Base-by-base conservation (phyloP, 2,888 invertebrate species). In the Hyles lineata region DNA sequence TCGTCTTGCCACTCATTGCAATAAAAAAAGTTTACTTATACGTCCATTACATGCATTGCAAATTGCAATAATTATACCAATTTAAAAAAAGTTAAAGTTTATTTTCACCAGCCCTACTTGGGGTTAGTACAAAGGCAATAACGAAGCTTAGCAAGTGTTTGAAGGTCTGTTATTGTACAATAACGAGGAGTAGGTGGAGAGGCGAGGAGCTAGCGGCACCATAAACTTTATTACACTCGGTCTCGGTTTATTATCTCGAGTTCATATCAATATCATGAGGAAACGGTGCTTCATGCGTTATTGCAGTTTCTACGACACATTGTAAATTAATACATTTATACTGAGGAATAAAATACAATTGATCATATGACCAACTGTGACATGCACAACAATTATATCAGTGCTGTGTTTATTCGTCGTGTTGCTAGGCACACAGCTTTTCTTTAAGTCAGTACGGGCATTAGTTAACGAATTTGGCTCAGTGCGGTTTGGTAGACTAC, bases 201-300 rank as follows among this genome's bases (percentile, higher is more conserved):
- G 21, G 19, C 43, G 23, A 62, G 19, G 29, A 62, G 17, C 19
- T 52, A 71, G 72, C 74, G 72, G 67, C 43, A 72, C 74, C 60
- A 67, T 74, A 71, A 72, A 74, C 72, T 72, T 72, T 67, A 72
- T 72, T 50, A 50, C 50, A 43, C 23, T 17, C 50, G 23, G 67
- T 67, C 21, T 23, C 25, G 67, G 43, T 67, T 67, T 67, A 50
- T 67, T 67, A 50, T 67, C 67, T 50, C 67, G 43, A 67, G 50
- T 67, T 67, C 63, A 67, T 50, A 67, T 67, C 67, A 67, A 50
- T 67, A 67, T 67, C 50, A 67, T 67, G 67, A 67, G 50, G 43
- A 67, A 67, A 67, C 50, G 55, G 19, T 50, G 67, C 43, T 67
- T 43, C 67, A 67, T 35, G 43, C 43, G 43, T 67, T 67, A 67